phyloP scores from a whole-genome alignment of 2,888 invertebrate genomes.

The Pandemis cinnamomeana region DNA sequence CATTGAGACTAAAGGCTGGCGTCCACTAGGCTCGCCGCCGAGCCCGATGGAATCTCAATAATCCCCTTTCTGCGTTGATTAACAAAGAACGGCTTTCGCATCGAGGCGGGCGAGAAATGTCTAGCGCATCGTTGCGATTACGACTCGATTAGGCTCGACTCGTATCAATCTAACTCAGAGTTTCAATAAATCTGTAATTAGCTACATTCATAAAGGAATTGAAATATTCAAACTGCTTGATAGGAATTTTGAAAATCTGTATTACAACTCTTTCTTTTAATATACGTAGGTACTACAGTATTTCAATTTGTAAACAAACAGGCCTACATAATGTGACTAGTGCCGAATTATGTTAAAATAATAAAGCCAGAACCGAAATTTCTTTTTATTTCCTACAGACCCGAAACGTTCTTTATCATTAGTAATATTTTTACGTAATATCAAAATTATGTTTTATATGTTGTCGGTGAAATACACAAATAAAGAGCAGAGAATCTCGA shows the following conservation, averaged over 20 bases:
- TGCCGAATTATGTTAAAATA: too few relatives aligned
- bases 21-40: neutral
- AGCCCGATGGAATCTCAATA: neutral
- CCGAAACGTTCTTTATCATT: neutral
- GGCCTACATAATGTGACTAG: too few relatives aligned
- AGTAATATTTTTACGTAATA: constrained; percentile 2
- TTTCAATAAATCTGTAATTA: neutral
- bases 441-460: constrained; percentile 4
- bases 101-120: neutral
- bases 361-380: neutral
- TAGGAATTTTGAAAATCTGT: too few relatives aligned
- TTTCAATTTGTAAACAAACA: neutral
- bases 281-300: neutral
- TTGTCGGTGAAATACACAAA: constrained; percentile 5
- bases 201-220: neutral
- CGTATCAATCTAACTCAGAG: neutral
- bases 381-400: neutral
- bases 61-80: constrained; percentile 1
- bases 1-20: constrained; percentile 6
- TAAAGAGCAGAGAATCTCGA: constrained; percentile 23
- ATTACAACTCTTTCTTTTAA: neutral
- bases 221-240: neutral
- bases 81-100: neutral
- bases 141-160: neutral
- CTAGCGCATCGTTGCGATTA: neutral